Evolutionary conservation across 1,140 invertebrate species (phyloP), one percentile per base, ranked within the genome.

Genomic region (Eulimnadia texana): DNA sequence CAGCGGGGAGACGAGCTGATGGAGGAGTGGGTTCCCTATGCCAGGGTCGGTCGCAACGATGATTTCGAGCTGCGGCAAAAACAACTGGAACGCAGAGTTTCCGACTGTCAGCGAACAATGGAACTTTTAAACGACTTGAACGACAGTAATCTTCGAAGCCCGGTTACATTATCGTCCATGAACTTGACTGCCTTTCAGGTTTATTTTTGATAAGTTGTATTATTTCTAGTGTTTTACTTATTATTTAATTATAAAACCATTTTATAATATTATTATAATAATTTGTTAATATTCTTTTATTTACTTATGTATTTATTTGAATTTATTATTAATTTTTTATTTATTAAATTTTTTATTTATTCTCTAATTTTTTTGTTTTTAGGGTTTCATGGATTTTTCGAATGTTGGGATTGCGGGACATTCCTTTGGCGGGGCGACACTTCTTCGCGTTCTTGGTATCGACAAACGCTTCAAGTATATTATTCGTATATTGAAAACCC

Each of bases 381-480:
- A 81, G 71, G 76, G 74, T 22, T 70, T 74, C 19, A 66, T 86
- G 55, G 80, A 85, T 68, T 53, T 82, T 16, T 67, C 72, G 3
- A 70, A 71, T 61, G 72, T 79, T 2, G 70, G 75, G 1, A 72
- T 84, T 24, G 76, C 77, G 57, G 84, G 84, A 0, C 83, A 84
- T 72, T 84, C 82, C 1, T 84, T 85, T 73, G 84, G 84, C 9
- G 83, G 78, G 9, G 78, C 81, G 11, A 80, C 83, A 2, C 73
- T 77, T 28, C 67, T 85, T 2, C 71, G 77, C 20, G 74, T 79
- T 2, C 67, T 82, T n/a, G 73, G 76, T 0, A 72, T 70, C 58
- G 78, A 82, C 63, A 65, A 67, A 27, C 68, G 81, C 66, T 78
- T 82, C 64, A 77, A 74, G 80, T 81, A 73, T 42, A 42, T 70